Conservation (phyloP, 2,113 vertebrate genomes). For the Cebus imitator region DNA sequence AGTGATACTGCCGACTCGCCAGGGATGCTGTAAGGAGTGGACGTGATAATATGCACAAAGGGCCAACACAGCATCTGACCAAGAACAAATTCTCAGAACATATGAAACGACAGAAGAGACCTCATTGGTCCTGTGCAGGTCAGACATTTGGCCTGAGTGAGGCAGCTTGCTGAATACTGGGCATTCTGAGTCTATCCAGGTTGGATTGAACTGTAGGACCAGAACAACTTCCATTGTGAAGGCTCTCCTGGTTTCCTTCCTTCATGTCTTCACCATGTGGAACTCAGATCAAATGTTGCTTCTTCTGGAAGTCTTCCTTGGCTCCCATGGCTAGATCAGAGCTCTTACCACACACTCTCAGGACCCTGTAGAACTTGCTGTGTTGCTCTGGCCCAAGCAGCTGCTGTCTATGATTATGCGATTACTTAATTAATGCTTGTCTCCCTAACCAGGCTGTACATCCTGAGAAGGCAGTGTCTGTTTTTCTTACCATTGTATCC, state of each 20-base stretch:
- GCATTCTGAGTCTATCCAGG: not conserved
- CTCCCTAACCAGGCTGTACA: not conserved
- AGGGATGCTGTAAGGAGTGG: not conserved
- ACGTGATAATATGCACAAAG: not conserved
- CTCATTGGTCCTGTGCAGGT: rapidly evolving
- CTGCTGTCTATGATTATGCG: not conserved
- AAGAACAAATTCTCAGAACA: not conserved
- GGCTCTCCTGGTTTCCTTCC: not conserved
- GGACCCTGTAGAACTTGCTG: not conserved
- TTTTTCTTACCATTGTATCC: not conserved
- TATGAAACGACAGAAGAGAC: not conserved
- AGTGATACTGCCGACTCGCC: not conserved
- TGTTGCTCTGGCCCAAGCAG: not conserved
- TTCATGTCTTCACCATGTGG: not conserved
- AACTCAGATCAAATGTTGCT: not conserved
- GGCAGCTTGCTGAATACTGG: not conserved
- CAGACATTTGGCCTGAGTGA: not conserved
- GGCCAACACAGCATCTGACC: not conserved
- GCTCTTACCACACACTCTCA: not conserved
- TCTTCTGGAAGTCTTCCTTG: not conserved
- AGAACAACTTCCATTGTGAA: not conserved
- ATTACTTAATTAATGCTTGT: not conserved
- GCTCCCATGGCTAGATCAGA: not conserved
- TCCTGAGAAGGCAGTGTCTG: not conserved
- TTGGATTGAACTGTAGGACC: not conserved